Percentiles rank a stretch among this genome's conserved stretches.
Conservation (phyloP, 2,113 vertebrate species). For the Cardinalis cardinalis region DNA sequence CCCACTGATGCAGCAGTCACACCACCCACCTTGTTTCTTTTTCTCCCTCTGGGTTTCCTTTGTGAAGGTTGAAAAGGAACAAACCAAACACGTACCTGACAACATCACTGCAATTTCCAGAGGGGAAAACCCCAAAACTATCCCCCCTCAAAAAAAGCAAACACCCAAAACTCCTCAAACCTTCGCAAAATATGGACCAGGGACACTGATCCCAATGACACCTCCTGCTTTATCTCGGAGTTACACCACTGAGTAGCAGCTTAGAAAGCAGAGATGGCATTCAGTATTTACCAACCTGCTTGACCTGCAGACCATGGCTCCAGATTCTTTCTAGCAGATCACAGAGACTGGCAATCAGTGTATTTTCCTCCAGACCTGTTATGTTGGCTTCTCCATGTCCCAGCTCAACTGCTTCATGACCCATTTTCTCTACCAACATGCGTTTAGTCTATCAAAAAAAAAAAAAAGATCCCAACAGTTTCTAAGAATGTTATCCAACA, state of each 20-base stretch:
- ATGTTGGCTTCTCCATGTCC: constrained; percentile 94
- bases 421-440: constrained; percentile 98
- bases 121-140: not conserved
- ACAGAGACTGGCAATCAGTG: constrained; percentile 92
- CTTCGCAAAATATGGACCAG: not conserved
- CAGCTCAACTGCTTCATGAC: constrained; percentile 89
- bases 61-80: not conserved
- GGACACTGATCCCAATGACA: not conserved
- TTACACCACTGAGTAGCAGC: not conserved
- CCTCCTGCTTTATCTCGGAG: not conserved
- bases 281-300: constrained; percentile 80
- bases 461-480: not conserved
- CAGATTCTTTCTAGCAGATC: constrained; percentile 96
- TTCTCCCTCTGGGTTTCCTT: not conserved
- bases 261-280: not conserved
- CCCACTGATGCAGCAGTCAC: not conserved
- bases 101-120: not conserved
- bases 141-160: accelerated
- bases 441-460: constrained; percentile 84
- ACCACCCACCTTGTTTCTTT: not conserved
- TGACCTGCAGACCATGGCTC: constrained; percentile 94
- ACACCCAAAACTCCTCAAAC: not conserved
- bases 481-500: not conserved
- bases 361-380: constrained; percentile 93
- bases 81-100: not conserved